Base-by-base conservation (phyloP, 2,797 vertebrate genomes). In the Furcifer pardalis region DNA sequence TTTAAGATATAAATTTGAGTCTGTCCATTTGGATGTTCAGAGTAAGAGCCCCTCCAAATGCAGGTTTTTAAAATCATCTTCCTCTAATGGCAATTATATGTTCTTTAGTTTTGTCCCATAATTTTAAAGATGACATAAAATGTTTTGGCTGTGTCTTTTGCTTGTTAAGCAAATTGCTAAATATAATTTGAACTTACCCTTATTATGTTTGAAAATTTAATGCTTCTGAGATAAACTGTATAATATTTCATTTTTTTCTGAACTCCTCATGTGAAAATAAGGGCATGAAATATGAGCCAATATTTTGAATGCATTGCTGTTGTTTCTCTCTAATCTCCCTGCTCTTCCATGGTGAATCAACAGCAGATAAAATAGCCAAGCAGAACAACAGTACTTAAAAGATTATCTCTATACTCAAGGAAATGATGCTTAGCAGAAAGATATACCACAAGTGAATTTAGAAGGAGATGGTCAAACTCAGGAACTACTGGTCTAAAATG, bases 1-100 rank as follows among this genome's bases (percentile, higher is more conserved):
- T 76, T 68, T 40, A 69, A 89, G 83, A 78, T 83, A 49, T 71
- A 84, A 87, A 66, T 81, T 86, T 83, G 86, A 0, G 19, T 78
- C 89, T 71, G 84, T 84, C 86, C 74, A 77, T 83, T 76, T 59
- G 66, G 85, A 76, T 81, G 68, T 68, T 5, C 4, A 19, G 2
- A 10, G 74, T 84, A n/a, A 62, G 56, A 62, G n/a, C 32, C 13
- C 17, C 32, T 35, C 25, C 27, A 72, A 73, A 72, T 19, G 27
- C 2, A 46, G 10, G 5, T 79, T 42, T 49, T 68, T 19, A 72
- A 84, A 83, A 35, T 65, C 42, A n/a, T 30, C 44, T 68, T 77
- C 44, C 8, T n/a, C 30, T 46, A n/a, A 17, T 59, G 40, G 37
- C 4, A 82, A 21, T 32, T 52, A 49, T 63, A 72, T 82, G 40